Percentiles rank a stretch among this genome's conserved stretches.
phyloP scores from a whole-genome alignment of 2,888 invertebrate genomes.

The Heliconius hortense region DNA sequence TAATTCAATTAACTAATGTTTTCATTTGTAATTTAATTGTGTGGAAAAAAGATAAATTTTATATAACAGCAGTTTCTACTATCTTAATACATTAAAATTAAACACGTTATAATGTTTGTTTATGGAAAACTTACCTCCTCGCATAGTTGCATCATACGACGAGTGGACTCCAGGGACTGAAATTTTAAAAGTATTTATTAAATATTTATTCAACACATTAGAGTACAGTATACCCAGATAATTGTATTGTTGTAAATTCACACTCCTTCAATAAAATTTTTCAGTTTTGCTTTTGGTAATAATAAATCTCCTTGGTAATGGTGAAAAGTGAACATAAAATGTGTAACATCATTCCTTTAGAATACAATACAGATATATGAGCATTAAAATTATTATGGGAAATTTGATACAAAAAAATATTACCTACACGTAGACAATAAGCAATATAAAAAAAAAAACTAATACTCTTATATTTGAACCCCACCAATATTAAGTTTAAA shows the following conservation, averaged over 20 bases:
- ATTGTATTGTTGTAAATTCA: background rate
- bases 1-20: too few species aligned
- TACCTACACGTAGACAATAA: too few species aligned
- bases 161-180: slow-evolving; percentile 95
- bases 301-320: too few species aligned
- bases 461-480: too few species aligned
- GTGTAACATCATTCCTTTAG: too few species aligned
- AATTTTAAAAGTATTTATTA: slow-evolving; percentile 63
- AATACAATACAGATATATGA: too few species aligned
- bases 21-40: background rate
- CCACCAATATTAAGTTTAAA: too few species aligned
- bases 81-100: slow-evolving; percentile 13
- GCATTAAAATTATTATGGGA: too few species aligned
- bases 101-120: slow-evolving; percentile 4
- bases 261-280: background rate
- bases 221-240: background rate
- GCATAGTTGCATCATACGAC: slow-evolving; percentile 95
- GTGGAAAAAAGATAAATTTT: background rate
- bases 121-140: slow-evolving; percentile 89
- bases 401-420: too few species aligned
- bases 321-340: too few species aligned
- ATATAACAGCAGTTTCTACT: slow-evolving; percentile 31
- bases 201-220: slow-evolving; percentile 19
- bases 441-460: too few species aligned
- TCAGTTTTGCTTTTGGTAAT: too few species aligned